These are phyloP conservation scores for Acanthis flammea DNA, from an alignment of 2,797 vertebrate genomes.

Conservation along the genomic window DNA sequence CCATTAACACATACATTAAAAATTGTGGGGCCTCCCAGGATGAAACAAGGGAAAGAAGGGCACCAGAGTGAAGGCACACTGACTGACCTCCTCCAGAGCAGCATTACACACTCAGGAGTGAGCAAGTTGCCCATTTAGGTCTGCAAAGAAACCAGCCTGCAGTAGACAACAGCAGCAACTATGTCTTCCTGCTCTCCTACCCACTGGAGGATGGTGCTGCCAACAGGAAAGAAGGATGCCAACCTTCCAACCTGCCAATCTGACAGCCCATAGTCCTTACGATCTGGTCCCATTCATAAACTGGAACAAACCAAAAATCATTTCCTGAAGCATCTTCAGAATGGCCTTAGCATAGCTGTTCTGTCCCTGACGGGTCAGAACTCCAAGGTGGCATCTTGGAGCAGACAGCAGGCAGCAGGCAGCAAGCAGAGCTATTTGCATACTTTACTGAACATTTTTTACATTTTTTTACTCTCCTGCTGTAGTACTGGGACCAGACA, in stretches of 20 bases:
- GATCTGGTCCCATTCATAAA: background rate
- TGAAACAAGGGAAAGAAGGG: background rate
- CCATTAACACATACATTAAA: background rate
- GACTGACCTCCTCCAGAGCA: background rate
- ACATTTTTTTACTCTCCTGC: background rate
- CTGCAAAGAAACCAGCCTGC: background rate
- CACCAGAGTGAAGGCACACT: background rate
- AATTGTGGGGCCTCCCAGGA: background rate
- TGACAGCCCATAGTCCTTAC: background rate
- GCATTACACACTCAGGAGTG: fast-evolving
- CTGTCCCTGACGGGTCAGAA: background rate
- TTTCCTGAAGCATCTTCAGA: background rate
- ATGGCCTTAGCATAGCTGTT: background rate
- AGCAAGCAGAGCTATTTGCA: background rate
- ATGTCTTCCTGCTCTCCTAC: background rate
- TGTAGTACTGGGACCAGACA: background rate
- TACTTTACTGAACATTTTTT: background rate
- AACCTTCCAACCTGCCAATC: background rate
- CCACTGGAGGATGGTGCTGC: background rate
- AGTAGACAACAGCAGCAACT: background rate
- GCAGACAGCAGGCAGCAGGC: background rate
- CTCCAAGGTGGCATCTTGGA: background rate
- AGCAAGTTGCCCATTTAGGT: background rate
- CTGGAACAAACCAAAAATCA: background rate
- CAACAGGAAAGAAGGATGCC: background rate